Percentiles rank a stretch among this genome's conserved stretches.
phyloP scores from a whole-genome alignment of 2,888 invertebrate species.

The Trichopria drosophilae region DNA sequence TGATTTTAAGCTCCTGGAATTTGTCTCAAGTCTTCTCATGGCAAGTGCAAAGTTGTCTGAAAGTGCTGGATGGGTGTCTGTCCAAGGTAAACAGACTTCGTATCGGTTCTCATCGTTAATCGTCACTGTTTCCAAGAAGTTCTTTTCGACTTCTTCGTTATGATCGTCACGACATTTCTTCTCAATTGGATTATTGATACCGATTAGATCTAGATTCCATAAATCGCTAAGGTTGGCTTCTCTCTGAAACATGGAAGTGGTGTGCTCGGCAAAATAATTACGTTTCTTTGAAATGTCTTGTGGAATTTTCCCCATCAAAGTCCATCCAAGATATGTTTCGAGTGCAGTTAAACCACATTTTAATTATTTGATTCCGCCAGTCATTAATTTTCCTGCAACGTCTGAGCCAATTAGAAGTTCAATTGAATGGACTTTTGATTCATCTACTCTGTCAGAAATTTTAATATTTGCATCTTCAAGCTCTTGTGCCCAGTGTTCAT shows the following conservation, averaged over 20 bases:
- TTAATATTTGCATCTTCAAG: no score
- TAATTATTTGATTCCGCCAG: no score
- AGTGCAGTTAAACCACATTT: no score
- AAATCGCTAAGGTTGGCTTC: constrained; percentile 33
- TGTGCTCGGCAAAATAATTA: background rate
- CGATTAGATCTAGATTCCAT: constrained; percentile 41
- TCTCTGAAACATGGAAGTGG: constrained; percentile 9
- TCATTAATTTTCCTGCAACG: no score
- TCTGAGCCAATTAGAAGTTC: no score
- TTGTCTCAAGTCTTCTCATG: constrained; percentile 31
- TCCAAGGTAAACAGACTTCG: constrained; percentile 43
- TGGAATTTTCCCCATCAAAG: no score
- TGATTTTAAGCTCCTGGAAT: constrained; percentile 29
- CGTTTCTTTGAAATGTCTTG: no score
- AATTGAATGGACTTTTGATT: no score
- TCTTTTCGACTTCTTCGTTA: constrained; percentile 27
- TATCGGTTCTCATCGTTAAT: constrained; percentile 39
- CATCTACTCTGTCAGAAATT: no score
- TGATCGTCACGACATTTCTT: no score
- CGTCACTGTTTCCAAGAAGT: constrained; percentile 38
- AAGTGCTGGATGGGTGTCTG: constrained; percentile 39
- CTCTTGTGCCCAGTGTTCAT: no score
- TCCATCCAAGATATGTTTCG: no score
- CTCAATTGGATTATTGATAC: constrained; percentile 38
- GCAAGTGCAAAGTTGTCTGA: constrained; percentile 35